Evolutionary conservation across 2,888 invertebrate species (phyloP), one percentile per base, ranked within the genome.

Genomic region (Fragum sueziense): DNA sequence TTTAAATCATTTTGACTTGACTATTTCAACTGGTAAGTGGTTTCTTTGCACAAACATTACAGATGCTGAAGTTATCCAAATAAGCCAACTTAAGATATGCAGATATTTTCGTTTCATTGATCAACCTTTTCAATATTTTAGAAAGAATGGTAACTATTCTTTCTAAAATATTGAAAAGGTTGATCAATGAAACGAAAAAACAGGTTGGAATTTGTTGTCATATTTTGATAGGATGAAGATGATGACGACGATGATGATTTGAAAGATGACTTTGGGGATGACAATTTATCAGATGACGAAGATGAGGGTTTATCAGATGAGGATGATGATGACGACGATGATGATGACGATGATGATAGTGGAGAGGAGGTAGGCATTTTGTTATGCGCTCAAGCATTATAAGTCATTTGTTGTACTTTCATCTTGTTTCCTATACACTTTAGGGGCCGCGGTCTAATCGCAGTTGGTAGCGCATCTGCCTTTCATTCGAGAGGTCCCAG

Each of bases 221-320:
- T 41, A 14, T 41, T 85, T n/a, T n/a, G n/a, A 79, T 41, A 84
- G 80, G 69, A 70, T 68, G 76, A 70, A 27, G 70, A 59, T 29
- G 76, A 77, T 51, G 67, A 61, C 67, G 72, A 71, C 51, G 47
- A 61, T 54, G 74, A 73, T 68, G 68, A 80, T 31, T 70, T 76
- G 1, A 69, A 70, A 51, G 77, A 70, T 25, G 74, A 77, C 25
- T 70, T 69, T 52, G 70, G 69, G 37, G 79, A 79, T 57, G 62
- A 67, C 51, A 25, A 54, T 33, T 47, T 52, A 41, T 76, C 70
- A 2, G 72, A 71, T 47, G 74, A 69, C 33, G 70, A 52, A 22
- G 76, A 57, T 62, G 68, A 70, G 31, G 74, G 61, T 17, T 51
- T 25, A 20, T 41, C 27, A 22, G 51, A 37, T 68, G 77, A 81